Percentiles rank a stretch among this genome's conserved stretches.
phyloP scores from a whole-genome alignment of 2,888 invertebrate genomes.

The Phytoseiulus persimilis region DNA sequence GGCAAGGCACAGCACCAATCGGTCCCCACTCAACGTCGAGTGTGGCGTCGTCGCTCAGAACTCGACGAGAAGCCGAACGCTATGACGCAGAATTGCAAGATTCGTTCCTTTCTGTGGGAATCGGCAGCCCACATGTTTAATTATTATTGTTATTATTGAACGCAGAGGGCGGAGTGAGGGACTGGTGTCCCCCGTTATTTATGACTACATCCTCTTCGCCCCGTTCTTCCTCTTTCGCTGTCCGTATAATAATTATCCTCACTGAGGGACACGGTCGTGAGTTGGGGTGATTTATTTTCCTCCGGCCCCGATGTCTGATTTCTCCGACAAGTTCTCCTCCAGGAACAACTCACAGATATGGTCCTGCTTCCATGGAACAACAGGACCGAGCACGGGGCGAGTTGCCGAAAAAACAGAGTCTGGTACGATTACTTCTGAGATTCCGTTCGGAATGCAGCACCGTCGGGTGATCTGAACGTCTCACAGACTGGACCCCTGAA shows the following conservation, averaged over 20 bases:
- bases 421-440: too few species aligned
- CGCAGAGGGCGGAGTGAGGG: background rate
- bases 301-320: background rate
- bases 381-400: too few species aligned
- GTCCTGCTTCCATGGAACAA: background rate
- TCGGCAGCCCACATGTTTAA: conserved; percentile 12
- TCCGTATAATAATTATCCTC: background rate
- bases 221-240: background rate
- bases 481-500: background rate
- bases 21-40: background rate
- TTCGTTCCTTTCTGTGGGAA: background rate
- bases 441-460: background rate
- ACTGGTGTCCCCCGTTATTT: background rate
- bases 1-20: background rate
- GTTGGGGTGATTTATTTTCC: background rate
- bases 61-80: background rate
- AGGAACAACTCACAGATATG: background rate
- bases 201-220: conserved; percentile 6
- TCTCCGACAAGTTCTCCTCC: background rate
- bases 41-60: background rate
- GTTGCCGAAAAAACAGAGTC: too few species aligned
- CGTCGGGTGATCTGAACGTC: background rate
- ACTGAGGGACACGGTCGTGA: background rate
- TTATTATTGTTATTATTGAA: conserved; percentile 38
- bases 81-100: background rate